Conservation (phyloP, 1,140 invertebrate species). For the Trichomalopsis sarcophagae region DNA sequence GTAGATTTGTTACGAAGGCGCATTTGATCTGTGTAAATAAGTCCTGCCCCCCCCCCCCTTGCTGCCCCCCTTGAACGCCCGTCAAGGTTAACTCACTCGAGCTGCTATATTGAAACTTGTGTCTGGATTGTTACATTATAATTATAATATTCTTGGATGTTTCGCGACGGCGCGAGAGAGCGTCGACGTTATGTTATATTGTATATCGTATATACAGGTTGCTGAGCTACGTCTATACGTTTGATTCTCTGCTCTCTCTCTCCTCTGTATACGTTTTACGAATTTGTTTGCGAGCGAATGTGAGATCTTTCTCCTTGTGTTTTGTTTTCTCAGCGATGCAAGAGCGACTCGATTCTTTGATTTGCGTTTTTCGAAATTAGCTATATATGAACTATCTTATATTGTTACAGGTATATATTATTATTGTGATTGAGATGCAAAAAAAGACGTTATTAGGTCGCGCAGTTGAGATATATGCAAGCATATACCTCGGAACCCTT, state of each 20-base stretch:
- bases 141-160: constrained; percentile 24
- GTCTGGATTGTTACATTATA: neutral
- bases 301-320: no score
- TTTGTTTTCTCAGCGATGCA: no score
- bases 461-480: neutral
- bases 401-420: no score
- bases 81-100: neutral
- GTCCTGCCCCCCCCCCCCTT: constrained; percentile 3
- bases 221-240: no score
- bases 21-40: constrained; percentile 49
- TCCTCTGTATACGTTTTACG: no score
- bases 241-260: no score
- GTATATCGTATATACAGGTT: neutral
- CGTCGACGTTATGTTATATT: neutral
- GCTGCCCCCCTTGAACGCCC: neutral
- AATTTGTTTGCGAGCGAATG: no score
- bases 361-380: no score
- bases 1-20: constrained; percentile 28
- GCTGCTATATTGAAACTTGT: neutral
- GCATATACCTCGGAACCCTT: neutral
- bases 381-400: no score
- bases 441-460: neutral
- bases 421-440: no score
- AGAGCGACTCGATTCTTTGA: no score
- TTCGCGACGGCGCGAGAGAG: neutral